These are phyloP conservation scores for Acanthococcus lagerstroemiae DNA, from an alignment of 2,888 invertebrate genomes.

Conservation along the genomic window DNA sequence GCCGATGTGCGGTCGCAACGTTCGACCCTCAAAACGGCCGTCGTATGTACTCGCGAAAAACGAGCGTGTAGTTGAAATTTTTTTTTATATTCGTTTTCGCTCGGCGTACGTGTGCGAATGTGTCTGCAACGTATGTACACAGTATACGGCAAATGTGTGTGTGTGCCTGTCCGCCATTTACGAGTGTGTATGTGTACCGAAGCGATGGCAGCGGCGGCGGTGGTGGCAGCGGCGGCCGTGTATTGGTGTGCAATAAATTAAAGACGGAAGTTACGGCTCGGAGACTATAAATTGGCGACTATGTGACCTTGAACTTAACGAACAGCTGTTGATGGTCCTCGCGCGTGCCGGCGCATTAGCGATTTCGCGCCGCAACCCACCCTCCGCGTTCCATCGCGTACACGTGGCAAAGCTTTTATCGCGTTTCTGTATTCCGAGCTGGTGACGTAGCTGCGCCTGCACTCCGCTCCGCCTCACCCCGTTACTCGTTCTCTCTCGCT, in stretches of 20 bases:
- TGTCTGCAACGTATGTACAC: background rate
- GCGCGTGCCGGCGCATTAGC: slow-evolving; percentile 29
- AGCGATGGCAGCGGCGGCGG: background rate
- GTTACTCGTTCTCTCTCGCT: background rate
- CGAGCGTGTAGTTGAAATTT: too few relatives aligned
- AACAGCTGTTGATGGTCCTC: slow-evolving; percentile 30
- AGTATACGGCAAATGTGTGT: background rate
- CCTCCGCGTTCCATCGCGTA: slow-evolving; percentile 14
- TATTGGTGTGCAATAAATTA: slow-evolving; percentile 24
- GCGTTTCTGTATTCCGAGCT: slow-evolving; percentile 8
- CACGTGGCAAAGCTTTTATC: slow-evolving; percentile 29
- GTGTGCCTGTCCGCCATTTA: background rate
- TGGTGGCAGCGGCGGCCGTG: background rate
- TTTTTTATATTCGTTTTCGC: too few relatives aligned
- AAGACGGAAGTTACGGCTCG: slow-evolving; percentile 30
- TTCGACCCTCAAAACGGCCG: too few relatives aligned
- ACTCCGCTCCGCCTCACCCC: background rate
- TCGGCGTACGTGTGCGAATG: background rate
- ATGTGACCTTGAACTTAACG: slow-evolving; percentile 28
- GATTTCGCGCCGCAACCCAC: slow-evolving; percentile 23
- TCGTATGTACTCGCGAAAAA: too few relatives aligned
- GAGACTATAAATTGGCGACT: slow-evolving; percentile 31
- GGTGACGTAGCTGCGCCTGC: background rate
- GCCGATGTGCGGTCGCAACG: too few relatives aligned
- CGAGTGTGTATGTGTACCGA: background rate